Evolutionary conservation across 23 tunicate species (phyloP).

Genomic region (Clavelina lepadiformis): DNA sequence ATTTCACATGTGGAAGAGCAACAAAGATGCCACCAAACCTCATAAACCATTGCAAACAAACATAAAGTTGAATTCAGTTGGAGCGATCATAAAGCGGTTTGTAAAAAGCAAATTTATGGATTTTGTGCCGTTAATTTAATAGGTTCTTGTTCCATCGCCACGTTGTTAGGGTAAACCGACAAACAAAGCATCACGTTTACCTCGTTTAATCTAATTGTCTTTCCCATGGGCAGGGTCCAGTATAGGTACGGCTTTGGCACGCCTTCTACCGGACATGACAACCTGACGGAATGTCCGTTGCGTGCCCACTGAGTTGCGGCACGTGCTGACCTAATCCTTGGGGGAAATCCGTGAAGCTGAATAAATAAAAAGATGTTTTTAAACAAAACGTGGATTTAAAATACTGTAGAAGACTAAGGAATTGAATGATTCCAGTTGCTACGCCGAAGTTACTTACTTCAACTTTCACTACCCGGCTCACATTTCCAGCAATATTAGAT

Average conservation of each 20-base stretch:
- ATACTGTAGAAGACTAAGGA: background rate
- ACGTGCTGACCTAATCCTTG: slow-evolving; percentile 7
- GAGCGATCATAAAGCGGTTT: too few relatives aligned
- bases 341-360: slow-evolving; percentile 26
- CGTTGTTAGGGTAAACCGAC: background rate
- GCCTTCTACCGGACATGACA: slow-evolving; percentile 20
- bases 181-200: slow-evolving; percentile 5
- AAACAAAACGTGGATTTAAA: background rate
- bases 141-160: background rate
- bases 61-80: too few relatives aligned
- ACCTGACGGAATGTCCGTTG: slow-evolving; percentile 3
- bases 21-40: too few relatives aligned
- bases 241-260: slow-evolving; percentile 26
- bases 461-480: slow-evolving; percentile 22
- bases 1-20: too few relatives aligned
- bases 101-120: too few relatives aligned
- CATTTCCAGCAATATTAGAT: slow-evolving; percentile 29
- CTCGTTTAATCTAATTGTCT: slow-evolving; percentile 13
- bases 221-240: slow-evolving; percentile 34
- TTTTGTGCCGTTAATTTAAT: too few relatives aligned
- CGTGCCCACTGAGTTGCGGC: slow-evolving; percentile 11
- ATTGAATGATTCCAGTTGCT: too few relatives aligned
- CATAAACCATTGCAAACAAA: too few relatives aligned
- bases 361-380: background rate
- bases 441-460: slow-evolving; percentile 29